A percentile compares a stretch with the other conserved stretches of the same genome.
phyloP scores from a whole-genome alignment of 1,140 invertebrate genomes.

The Drosophila nigrodunni region DNA sequence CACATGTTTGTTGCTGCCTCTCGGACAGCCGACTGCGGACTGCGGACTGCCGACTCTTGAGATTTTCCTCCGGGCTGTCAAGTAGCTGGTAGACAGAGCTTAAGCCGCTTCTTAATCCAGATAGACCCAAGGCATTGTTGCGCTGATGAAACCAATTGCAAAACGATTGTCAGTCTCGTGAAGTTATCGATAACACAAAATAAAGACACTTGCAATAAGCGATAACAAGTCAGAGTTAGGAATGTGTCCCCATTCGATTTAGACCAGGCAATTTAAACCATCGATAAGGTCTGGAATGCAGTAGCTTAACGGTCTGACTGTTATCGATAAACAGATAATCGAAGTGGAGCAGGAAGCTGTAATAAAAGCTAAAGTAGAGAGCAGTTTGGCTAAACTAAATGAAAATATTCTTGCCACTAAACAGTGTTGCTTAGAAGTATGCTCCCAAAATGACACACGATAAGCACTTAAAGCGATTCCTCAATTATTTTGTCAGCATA shows the following conservation, averaged over 20 bases:
- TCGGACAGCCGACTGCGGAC: conserved; percentile 8
- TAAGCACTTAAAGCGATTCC: conserved; percentile 34
- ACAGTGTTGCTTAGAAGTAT: no score
- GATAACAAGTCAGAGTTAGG: neutral
- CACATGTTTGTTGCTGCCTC: conserved; percentile 21
- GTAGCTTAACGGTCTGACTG: no score
- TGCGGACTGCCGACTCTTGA: conserved; percentile 29
- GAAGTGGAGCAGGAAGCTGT: no score
- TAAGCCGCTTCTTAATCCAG: conserved; percentile 49
- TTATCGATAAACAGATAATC: neutral
- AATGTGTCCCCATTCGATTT: neutral
- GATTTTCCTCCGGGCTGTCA: conserved; percentile 48
- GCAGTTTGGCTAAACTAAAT: no score
- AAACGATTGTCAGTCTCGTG: conserved; percentile 19
- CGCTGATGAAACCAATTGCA: conserved; percentile 34
- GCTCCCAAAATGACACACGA: no score
- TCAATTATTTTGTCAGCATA: conserved; percentile 81
- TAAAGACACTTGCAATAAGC: neutral
- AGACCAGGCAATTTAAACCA: no score
- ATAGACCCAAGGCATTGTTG: conserved; percentile 38
- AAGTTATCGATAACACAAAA: conserved; percentile 25
- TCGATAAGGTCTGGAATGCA: no score
- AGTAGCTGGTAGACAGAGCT: conserved; percentile 47
- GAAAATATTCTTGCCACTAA: no score
- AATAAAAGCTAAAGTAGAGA: no score